Base-by-base conservation (phyloP, 2,888 invertebrate genomes). In the Geotrupes spiniger region DNA sequence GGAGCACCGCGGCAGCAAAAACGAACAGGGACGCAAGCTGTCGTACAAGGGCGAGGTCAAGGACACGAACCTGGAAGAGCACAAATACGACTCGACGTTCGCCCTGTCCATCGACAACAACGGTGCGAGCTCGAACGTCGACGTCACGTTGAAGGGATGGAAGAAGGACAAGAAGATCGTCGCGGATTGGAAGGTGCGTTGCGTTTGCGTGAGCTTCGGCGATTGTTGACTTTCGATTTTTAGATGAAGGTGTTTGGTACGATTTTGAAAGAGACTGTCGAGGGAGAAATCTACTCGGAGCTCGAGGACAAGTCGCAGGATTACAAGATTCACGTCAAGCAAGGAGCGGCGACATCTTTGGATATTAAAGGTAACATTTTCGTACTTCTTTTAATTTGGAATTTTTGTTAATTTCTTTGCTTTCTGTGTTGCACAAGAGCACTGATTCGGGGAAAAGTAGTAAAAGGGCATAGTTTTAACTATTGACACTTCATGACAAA, bases 91-190 rank as follows among this genome's bases (percentile, higher is more conserved):
- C 36, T 41, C 61, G 0, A 67, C 64, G 1, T 66, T 71, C 11
- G 71, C 72, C 12, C 6, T 79, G 0, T 64, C 70, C 1, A 76
- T 73, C 17, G 72, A 76, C 1, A 67, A 76, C 16, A 68, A 68
- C n/a, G 78, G 77, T 1, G 72, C 78, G 46, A 76, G 75, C 44
- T 37, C 76, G 0, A 72, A 76, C 16, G 15, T 73, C 0, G 68
- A 68, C 12, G 41, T 74, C 4, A 49, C 53, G 1, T 14, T 74
- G 0, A 78, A 78, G 47, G 71, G 76, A 12, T 42, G 66, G 2
- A 60, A 63, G 1, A 70, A 63, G 1, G 63, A 66, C 8, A 64
- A 62, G 14, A 65, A 65, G 16, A 58, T 33, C n/a, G 61, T 60
- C 11, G 2, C 65, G 1, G 58, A 59, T 6, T n/a, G 62, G 2